Evolutionary conservation across 2,113 vertebrate species (phyloP).

Genomic region (Eleginops maclovinus): DNA sequence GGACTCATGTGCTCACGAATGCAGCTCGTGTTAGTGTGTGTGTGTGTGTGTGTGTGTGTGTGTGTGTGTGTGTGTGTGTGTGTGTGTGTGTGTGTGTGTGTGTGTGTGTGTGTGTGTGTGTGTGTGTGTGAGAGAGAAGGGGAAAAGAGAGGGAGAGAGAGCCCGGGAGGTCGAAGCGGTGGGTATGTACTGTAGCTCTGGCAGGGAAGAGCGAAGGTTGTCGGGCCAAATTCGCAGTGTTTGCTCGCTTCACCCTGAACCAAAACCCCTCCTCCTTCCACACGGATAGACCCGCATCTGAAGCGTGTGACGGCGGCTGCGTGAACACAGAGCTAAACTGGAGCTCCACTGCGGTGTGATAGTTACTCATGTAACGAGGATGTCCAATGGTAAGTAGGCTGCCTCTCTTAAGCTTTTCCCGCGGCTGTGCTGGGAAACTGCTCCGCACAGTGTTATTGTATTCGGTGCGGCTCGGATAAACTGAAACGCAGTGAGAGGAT

Average conservation of each 20-base stretch:
- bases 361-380: conserved; percentile 45
- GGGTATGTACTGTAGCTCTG: conserved; percentile 55
- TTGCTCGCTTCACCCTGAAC: conserved; percentile 21
- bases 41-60: too few relatives aligned
- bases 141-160: conserved; percentile 10
- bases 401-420: conserved; percentile 20
- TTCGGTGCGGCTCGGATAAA: conserved; percentile 27
- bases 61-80: not conserved
- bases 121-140: not conserved
- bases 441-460: conserved; percentile 25
- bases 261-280: not conserved
- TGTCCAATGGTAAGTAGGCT: conserved; percentile 66
- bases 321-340: conserved; percentile 18
- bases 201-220: conserved; percentile 58
- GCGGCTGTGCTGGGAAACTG: conserved; percentile 29
- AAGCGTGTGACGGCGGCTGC: conserved; percentile 48
- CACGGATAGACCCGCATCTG: conserved; percentile 38
- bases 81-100: not conserved
- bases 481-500: conserved; percentile 29
- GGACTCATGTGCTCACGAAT: conserved; percentile 61
- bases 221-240: conserved; percentile 48
- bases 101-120: not conserved
- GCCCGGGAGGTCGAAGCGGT: conserved; percentile 42
- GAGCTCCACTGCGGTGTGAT: conserved; percentile 65
- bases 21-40: conserved; percentile 7